These are phyloP conservation scores for Oenanthe oenanthe DNA, from an alignment of 2,113 vertebrate species.

Conservation along the genomic window DNA sequence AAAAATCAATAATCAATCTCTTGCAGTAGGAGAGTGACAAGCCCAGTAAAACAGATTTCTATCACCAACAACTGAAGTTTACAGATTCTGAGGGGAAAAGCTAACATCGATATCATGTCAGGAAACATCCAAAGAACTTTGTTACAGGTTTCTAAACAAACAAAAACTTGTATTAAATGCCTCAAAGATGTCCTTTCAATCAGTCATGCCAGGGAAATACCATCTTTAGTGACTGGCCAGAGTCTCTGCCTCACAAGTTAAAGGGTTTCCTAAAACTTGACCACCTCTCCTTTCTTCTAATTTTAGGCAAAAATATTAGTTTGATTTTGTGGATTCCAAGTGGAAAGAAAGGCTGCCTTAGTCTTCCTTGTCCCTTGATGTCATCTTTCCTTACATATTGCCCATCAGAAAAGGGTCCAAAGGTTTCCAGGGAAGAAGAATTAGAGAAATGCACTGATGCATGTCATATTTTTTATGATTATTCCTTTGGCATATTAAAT, in stretches of 20 bases:
- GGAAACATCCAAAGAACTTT: background rate
- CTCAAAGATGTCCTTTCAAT: background rate
- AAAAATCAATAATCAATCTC: slow-evolving; percentile 2
- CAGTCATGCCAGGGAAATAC: background rate
- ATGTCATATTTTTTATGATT: background rate
- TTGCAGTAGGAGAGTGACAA: background rate
- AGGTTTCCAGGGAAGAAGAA: background rate
- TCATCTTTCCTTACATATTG: background rate
- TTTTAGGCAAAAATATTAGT: background rate
- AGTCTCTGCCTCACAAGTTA: background rate
- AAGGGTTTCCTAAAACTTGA: background rate
- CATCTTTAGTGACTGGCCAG: background rate
- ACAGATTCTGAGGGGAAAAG: background rate
- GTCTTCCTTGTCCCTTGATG: background rate
- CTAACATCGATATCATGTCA: background rate
- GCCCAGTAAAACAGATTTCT: background rate
- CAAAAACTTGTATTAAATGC: background rate
- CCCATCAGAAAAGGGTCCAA: background rate
- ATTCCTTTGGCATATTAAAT: background rate
- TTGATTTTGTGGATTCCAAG: background rate
- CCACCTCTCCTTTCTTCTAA: background rate
- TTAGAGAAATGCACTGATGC: background rate
- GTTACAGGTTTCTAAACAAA: background rate
- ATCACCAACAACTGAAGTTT: background rate
- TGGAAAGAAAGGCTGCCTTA: background rate